Evolutionary conservation across 2,888 invertebrate genomes (phyloP).

Genomic region (Trimorus sp.): DNA sequence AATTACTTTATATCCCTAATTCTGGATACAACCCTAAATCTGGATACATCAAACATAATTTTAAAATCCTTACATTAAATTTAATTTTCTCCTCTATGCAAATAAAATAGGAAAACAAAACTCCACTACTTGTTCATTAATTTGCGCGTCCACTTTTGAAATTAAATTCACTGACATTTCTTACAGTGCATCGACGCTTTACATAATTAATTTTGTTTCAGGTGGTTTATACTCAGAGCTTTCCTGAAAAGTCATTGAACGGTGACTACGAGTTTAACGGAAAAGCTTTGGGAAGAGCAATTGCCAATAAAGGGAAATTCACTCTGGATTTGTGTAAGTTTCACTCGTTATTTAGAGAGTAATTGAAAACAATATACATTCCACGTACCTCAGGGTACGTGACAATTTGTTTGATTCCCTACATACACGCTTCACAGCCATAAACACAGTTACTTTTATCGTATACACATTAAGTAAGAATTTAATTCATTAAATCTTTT

Average conservation of each 20-base stretch:
- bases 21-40: too few species aligned
- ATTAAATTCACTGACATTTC: background rate
- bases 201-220: conserved; percentile 62
- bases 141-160: background rate
- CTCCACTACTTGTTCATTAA: background rate
- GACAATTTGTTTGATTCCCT: too few species aligned
- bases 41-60: too few species aligned
- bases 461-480: too few species aligned
- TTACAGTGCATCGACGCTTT: background rate
- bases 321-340: conserved; percentile 87
- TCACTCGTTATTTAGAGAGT: conserved; percentile 1
- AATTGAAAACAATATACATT: too few species aligned
- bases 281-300: conserved; percentile 83
- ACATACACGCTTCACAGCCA: too few species aligned
- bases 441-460: too few species aligned
- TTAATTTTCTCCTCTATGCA: too few species aligned
- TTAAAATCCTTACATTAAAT: too few species aligned
- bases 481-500: conserved; percentile 17
- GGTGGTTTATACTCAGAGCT: conserved; percentile 90
- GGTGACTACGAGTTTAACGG: conserved; percentile 87
- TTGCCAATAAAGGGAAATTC: conserved; percentile 87
- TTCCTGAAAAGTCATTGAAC: conserved; percentile 89
- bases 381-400: too few species aligned
- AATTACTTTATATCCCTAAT: too few species aligned
- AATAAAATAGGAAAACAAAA: too few species aligned